Base-by-base conservation (phyloP, 2,113 vertebrate genomes). In the Callorhinus ursinus region DNA sequence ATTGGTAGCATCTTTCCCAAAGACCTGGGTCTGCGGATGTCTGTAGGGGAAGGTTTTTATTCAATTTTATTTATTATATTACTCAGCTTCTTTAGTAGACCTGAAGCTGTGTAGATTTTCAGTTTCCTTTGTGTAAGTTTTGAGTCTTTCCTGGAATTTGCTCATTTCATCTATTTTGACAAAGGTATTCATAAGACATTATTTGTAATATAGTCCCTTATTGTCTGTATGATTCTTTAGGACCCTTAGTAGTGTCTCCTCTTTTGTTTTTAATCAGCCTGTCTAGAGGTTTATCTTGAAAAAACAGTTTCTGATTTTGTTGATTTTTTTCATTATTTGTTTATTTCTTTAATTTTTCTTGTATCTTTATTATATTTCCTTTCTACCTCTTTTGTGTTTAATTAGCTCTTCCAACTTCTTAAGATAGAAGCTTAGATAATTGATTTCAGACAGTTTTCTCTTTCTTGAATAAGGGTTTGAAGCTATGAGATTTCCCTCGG, bases 161-260 rank as follows among this genome's bases (percentile, higher is more conserved):
- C 26, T 61, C 19, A 81, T 85, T 79, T 96, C 81, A 8, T 65
- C 15, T 76, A 46, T 82, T 96, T 90, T 92, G 49, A 89, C 28
- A 87, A 65, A 77, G 49, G 36, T 87, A 39, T 63, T 82, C 42
- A 15, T 55, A 46, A 42, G 53, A 85, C 88, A 74, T 93, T 67
- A 81, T 89, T 95, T 93, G 7, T 49, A 81, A 83, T 51, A 36
- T 7, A 39, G 33, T 85, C 26, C 14, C 7, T 53, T 94, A 57
- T 63, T 86, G 22, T 69, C 16, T 49, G 15, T 82, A 22, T 82
- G 39, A 69, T 82, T 77, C 74, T 46, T 2, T 77, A 88, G 57
- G 33, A 53, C 53, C 14, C 39, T 24, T 33, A 46, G 18, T 82
- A 24, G 31, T 81, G 10, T 36, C 18, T 95, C 5, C 51, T 85